Conservation (phyloP, 1,140 invertebrate genomes). For the Rhagoletis zephyria region DNA sequence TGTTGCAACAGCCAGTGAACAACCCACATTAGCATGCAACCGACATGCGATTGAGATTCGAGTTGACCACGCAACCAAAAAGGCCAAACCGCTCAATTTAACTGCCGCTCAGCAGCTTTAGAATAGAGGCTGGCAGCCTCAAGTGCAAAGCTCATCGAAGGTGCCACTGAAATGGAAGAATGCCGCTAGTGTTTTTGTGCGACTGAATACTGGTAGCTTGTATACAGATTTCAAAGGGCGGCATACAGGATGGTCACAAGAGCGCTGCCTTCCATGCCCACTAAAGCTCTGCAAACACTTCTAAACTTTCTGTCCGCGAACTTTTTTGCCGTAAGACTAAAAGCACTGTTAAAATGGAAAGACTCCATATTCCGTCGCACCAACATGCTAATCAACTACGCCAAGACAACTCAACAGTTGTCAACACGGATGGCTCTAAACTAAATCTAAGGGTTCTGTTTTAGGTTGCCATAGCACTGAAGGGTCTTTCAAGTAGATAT, state of each 20-base stretch:
- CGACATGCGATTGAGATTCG: conserved; percentile 73
- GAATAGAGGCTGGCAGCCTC: no score
- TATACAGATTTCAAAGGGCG: conserved; percentile 68
- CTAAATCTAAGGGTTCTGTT: no score
- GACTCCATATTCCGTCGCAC: not conserved
- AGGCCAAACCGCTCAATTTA: not conserved
- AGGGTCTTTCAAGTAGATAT: no score
- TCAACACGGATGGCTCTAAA: no score
- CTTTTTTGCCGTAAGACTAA: conserved; percentile 53
- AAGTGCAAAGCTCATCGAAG: no score
- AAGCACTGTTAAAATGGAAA: not conserved
- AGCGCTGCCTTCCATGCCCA: no score
- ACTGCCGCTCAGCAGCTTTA: conserved; percentile 53
- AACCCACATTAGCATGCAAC: conserved; percentile 72
- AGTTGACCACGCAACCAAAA: not conserved
- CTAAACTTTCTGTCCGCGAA: conserved; percentile 55
- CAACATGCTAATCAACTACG: not conserved
- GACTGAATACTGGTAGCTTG: conserved; percentile 60
- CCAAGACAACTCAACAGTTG: no score
- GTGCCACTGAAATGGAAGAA: not conserved
- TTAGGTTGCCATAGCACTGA: no score
- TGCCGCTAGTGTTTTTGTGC: not conserved
- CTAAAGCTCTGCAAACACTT: no score
- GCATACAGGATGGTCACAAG: not conserved
- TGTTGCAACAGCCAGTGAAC: not conserved